phyloP scores from a whole-genome alignment of 2,888 invertebrate genomes.

The Dendrolimus pini region DNA sequence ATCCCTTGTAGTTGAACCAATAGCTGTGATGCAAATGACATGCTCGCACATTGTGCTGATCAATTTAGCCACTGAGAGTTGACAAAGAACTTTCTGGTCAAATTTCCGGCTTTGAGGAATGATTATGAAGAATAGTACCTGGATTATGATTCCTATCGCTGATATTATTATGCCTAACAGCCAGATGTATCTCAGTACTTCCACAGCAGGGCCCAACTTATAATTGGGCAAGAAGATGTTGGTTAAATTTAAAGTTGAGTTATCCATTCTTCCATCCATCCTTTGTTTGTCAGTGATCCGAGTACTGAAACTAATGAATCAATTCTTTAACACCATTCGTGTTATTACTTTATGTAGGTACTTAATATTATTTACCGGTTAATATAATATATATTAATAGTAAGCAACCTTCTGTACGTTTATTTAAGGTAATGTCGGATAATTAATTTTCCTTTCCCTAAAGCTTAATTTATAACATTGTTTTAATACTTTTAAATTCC shows the following conservation, averaged over 20 bases:
- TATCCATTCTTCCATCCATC: not conserved
- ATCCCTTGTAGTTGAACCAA: slow-evolving; percentile 7
- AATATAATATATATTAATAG: not conserved
- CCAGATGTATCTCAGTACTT: slow-evolving; percentile 20
- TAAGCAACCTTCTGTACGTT: not conserved
- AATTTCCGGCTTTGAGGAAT: slow-evolving; percentile 37
- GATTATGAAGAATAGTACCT: slow-evolving; percentile 26
- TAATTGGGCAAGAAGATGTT: no score
- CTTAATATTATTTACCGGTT: not conserved
- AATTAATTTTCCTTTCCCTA: no score
- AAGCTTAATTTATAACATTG: no score
- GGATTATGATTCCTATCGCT: slow-evolving; percentile 24
- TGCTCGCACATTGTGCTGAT: slow-evolving; percentile 36
- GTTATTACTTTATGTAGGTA: not conserved
- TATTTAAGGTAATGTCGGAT: not conserved
- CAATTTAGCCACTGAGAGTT: slow-evolving; percentile 40
- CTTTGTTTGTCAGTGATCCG: not conserved
- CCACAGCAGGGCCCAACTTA: no score
- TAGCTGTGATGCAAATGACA: slow-evolving; percentile 9
- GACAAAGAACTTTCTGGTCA: slow-evolving; percentile 43
- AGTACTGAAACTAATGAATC: not conserved
- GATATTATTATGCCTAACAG: slow-evolving; percentile 35
- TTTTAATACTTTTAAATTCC: no score
- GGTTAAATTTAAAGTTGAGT: no score
- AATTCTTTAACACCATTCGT: not conserved